Conservation (phyloP, 1,140 invertebrate genomes). For the Amphibalanus amphitrite region DNA sequence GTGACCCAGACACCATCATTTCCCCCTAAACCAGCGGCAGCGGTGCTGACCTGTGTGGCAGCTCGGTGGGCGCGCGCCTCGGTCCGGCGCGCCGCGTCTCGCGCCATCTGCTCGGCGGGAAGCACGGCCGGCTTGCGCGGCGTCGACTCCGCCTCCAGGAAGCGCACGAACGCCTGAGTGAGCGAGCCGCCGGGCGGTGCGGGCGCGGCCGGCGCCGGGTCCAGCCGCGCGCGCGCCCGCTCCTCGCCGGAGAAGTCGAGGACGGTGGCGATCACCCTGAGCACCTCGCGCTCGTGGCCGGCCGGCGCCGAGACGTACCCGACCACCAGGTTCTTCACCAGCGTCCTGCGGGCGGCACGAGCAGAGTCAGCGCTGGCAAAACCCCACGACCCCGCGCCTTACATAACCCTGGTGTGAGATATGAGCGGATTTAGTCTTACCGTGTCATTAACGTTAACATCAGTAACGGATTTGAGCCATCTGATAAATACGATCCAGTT, state of each 20-base stretch:
- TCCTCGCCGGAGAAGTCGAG: slow-evolving; percentile 70
- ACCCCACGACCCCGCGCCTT: slow-evolving; percentile 6
- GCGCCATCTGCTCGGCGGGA: slow-evolving; percentile 12
- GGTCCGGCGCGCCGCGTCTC: slow-evolving; percentile 9
- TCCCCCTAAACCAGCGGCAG: not conserved
- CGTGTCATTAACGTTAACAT: too few relatives aligned
- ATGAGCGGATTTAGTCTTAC: too few relatives aligned
- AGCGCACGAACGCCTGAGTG: slow-evolving; percentile 73
- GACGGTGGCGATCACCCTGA: slow-evolving; percentile 66
- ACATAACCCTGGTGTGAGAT: too few relatives aligned
- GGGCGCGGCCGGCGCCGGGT: slow-evolving; percentile 15
- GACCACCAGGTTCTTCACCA: slow-evolving; percentile 76
- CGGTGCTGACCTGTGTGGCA: slow-evolving; percentile 64
- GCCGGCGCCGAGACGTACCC: slow-evolving; percentile 52
- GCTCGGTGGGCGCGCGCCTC: slow-evolving; percentile 37
- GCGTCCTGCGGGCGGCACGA: slow-evolving; percentile 32
- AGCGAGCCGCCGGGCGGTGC: slow-evolving; percentile 25
- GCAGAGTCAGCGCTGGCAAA: slow-evolving; percentile 9
- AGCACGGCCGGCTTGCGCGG: slow-evolving; percentile 12
- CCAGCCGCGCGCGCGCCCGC: slow-evolving; percentile 48
- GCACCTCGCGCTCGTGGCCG: slow-evolving; percentile 45
- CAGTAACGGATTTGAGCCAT: not conserved
- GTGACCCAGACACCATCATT: not conserved
- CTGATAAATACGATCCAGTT: not conserved
- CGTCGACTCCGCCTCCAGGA: slow-evolving; percentile 62